These are phyloP conservation scores for Lynx canadensis DNA, from an alignment of 2,113 vertebrate genomes.

Conservation along the genomic window DNA sequence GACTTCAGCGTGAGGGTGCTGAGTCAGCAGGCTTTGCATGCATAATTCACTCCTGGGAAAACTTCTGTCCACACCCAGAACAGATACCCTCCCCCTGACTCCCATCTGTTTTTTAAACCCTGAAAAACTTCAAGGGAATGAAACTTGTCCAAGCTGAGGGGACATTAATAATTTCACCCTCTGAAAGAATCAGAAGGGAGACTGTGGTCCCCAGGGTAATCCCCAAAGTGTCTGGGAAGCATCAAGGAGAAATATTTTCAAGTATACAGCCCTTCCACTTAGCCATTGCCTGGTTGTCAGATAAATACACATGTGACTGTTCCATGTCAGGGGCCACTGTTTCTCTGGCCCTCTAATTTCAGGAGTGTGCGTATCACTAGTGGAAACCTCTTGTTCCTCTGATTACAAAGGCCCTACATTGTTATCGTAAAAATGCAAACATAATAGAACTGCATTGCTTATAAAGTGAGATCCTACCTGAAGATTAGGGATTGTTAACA, in stretches of 20 bases:
- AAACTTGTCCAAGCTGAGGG: not conserved
- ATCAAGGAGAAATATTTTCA: not conserved
- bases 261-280: rapidly evolving
- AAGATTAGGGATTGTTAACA: not conserved
- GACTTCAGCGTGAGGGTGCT: not conserved
- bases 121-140: constrained; percentile 53
- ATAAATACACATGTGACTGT: rapidly evolving
- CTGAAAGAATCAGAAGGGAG: not conserved
- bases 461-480: not conserved
- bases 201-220: not conserved
- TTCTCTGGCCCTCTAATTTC: not conserved
- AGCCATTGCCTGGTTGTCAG: not conserved
- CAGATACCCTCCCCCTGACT: not conserved
- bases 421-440: not conserved
- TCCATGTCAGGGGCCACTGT: too few species aligned
- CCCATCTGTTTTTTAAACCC: not conserved
- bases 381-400: not conserved
- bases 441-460: not conserved
- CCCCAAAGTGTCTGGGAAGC: constrained; percentile 52
- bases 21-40: not conserved
- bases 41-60: not conserved
- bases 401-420: not conserved
- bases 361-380: not conserved
- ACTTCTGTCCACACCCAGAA: rapidly evolving
- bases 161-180: constrained; percentile 33